These are phyloP conservation scores for Macropodus opercularis DNA, from an alignment of 2,797 vertebrate species.

Conservation along the genomic window DNA sequence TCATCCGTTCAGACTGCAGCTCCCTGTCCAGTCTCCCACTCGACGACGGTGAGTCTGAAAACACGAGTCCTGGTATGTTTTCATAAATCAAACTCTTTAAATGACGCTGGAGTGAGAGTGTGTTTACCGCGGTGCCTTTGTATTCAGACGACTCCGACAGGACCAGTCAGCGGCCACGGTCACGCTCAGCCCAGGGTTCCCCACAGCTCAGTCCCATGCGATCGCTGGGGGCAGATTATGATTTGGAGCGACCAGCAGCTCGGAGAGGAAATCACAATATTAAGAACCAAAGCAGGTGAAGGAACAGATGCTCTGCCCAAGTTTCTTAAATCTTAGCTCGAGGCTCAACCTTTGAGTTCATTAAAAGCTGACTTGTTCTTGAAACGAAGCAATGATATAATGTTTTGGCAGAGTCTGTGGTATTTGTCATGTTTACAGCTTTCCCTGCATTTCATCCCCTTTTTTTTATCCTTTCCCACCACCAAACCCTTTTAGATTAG, in stretches of 20 bases:
- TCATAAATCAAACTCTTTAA: too few species aligned
- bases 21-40: conserved; percentile 90
- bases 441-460: conserved; percentile 27
- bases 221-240: conserved; percentile 79
- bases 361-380: neutral
- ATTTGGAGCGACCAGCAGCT: conserved; percentile 68
- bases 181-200: conserved; percentile 89
- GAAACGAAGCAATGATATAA: conserved; percentile 22
- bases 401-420: conserved; percentile 13
- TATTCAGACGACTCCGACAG: conserved; percentile 74
- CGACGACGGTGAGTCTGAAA: conserved; percentile 88
- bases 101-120: too few species aligned
- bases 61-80: neutral
- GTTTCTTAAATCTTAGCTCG: neutral
- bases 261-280: conserved; percentile 71
- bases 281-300: conserved; percentile 76
- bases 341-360: conserved; percentile 14
- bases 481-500: conserved; percentile 73
- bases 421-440: conserved; percentile 59
- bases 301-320: neutral
- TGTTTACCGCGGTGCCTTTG: conserved; percentile 16
- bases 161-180: conserved; percentile 83
- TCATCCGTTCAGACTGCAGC: conserved; percentile 90
- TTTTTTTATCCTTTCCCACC: conserved; percentile 26
- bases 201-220: conserved; percentile 89